Conservation (phyloP, 2,113 vertebrate species). For the Cryptomyrus ogoouensis region DNA sequence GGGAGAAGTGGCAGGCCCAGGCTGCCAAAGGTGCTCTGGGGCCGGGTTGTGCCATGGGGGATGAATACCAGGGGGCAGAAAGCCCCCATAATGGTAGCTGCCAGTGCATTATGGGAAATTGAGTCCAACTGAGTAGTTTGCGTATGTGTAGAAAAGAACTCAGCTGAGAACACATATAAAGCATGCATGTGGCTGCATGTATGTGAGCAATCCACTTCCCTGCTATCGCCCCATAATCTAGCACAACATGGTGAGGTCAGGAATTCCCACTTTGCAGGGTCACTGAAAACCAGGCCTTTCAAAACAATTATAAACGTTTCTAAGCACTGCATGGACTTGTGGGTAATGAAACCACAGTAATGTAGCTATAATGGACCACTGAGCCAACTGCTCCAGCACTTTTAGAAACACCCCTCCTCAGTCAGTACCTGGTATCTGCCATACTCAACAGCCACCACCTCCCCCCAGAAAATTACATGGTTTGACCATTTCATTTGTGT, state of each 20-base stretch:
- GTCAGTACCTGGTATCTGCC: not conserved
- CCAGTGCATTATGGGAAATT: not conserved
- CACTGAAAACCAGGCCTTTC: not conserved
- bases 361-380: not conserved
- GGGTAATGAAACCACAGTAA: not conserved
- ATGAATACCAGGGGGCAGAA: not conserved
- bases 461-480: not conserved
- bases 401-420: not conserved
- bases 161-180: not conserved
- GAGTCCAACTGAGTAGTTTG: not conserved
- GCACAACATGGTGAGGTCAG: not conserved
- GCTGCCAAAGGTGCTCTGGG: constrained; percentile 77
- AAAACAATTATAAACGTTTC: not conserved
- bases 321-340: not conserved
- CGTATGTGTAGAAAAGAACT: not conserved
- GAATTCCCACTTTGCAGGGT: not conserved
- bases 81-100: not conserved
- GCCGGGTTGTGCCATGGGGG: not conserved
- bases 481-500: not conserved
- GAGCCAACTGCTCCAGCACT: not conserved
- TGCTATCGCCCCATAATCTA: not conserved
- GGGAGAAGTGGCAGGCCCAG: constrained; percentile 88
- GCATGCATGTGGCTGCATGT: not conserved
- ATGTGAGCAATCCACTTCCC: not conserved
- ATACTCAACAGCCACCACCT: not conserved